These are phyloP conservation scores for Gallinago jamesoni DNA, from an alignment of 2,113 vertebrate genomes.

Conservation along the genomic window DNA sequence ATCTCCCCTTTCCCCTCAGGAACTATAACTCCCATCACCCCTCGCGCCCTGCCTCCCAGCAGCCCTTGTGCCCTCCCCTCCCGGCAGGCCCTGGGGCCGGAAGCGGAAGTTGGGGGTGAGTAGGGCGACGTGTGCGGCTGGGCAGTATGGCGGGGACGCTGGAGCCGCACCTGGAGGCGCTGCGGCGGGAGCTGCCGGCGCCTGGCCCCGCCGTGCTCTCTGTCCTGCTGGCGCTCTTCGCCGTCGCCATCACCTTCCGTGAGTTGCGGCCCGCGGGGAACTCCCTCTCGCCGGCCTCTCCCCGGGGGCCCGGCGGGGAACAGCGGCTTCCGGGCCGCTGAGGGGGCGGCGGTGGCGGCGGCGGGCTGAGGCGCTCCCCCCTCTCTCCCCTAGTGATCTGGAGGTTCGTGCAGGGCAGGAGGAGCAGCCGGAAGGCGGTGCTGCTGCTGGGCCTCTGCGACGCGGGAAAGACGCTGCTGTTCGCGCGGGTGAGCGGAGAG, in stretches of 20 bases:
- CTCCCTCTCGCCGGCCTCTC: accelerated
- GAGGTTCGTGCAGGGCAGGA: slow-evolving; percentile 67
- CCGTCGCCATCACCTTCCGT: slow-evolving; percentile 69
- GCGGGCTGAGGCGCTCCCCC: neutral
- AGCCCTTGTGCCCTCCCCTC: neutral
- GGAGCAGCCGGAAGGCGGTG: slow-evolving; percentile 71
- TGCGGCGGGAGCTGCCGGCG: slow-evolving; percentile 50
- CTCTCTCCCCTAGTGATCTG: slow-evolving; percentile 68
- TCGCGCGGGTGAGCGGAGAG: slow-evolving; percentile 68
- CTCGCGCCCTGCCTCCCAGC: neutral
- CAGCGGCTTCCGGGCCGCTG: neutral
- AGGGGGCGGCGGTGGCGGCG: neutral
- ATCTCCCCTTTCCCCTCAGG: accelerated
- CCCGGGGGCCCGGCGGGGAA: neutral
- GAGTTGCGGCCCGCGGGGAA: neutral
- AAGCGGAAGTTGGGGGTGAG: neutral
- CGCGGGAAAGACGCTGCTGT: slow-evolving; percentile 77
- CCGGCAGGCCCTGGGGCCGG: neutral
- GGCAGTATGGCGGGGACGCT: neutral
- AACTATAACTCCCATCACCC: neutral
- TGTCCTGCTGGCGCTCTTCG: slow-evolving; percentile 55
- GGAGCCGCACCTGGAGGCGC: slow-evolving; percentile 56
- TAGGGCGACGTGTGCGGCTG: neutral
- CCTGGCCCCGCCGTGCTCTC: slow-evolving; percentile 60
- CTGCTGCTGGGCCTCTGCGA: slow-evolving; percentile 78